Conservation (phyloP, 2,888 invertebrate species). For the Trisateles emortualis region DNA sequence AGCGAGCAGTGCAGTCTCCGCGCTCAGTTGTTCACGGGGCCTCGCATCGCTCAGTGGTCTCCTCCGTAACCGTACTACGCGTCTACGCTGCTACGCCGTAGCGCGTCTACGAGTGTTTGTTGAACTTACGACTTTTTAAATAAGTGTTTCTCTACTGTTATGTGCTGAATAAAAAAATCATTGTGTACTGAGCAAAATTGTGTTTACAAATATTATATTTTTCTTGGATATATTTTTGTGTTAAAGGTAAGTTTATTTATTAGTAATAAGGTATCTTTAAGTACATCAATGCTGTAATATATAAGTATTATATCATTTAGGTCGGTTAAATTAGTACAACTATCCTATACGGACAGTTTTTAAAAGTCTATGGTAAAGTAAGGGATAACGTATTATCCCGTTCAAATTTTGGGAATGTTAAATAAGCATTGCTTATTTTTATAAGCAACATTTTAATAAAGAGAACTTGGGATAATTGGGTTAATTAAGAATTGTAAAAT, state of each 20-base stretch:
- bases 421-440: conserved; percentile 29
- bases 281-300: no score
- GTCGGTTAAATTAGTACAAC: no score
- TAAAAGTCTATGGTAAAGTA: conserved; percentile 20
- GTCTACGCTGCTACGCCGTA: conserved; percentile 50
- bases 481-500: conserved; percentile 26
- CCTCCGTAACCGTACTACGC: conserved; percentile 38
- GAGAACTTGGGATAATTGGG: not conserved
- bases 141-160: conserved; percentile 43
- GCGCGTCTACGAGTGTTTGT: conserved; percentile 52
- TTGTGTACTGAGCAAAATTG: conserved; percentile 35
- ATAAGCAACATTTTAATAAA: conserved; percentile 8
- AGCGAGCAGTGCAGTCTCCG: conserved; percentile 56
- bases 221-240: conserved; percentile 39
- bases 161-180: conserved; percentile 33
- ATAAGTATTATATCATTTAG: no score
- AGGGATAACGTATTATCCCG: conserved; percentile 6
- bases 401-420: conserved; percentile 10
- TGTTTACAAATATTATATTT: conserved; percentile 33
- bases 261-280: no score
- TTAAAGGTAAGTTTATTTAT: conserved; percentile 35
- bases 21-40: conserved; percentile 68
- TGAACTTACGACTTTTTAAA: conserved; percentile 45
- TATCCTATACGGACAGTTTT: not conserved
- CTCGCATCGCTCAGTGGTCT: conserved; percentile 56